Evolutionary conservation across 2,797 vertebrate species (phyloP).

Genomic region (Tapera naevia): DNA sequence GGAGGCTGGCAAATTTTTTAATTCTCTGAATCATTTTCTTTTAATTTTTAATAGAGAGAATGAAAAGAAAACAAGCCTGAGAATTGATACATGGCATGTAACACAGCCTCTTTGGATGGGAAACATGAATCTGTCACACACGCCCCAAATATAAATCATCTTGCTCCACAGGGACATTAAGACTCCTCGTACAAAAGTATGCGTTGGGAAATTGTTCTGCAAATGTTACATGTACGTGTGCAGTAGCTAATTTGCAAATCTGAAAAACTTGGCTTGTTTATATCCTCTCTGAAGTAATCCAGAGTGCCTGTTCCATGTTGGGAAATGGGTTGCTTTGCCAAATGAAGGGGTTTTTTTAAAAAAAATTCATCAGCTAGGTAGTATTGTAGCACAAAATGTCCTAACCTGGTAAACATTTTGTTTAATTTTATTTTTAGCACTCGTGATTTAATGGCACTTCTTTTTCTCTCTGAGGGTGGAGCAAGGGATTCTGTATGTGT

Average conservation of each 20-base stretch:
- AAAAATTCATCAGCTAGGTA: background rate
- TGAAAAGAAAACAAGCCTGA: conserved; percentile 27
- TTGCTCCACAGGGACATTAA: background rate
- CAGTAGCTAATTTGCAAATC: conserved; percentile 50
- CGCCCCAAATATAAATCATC: conserved; percentile 30
- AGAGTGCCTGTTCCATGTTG: background rate
- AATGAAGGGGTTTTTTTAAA: background rate
- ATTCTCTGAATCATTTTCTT: background rate
- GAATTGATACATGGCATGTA: background rate
- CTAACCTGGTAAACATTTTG: background rate
- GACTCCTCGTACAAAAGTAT: background rate
- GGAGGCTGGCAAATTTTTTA: background rate
- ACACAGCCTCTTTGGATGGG: background rate
- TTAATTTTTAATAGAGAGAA: background rate
- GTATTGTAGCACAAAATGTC: conserved; percentile 31
- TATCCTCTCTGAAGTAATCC: background rate
- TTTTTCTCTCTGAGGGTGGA: background rate
- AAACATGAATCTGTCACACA: conserved; percentile 4
- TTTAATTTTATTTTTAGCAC: conserved; percentile 47
- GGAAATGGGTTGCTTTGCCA: background rate
- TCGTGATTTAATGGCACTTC: background rate
- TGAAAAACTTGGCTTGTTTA: conserved; percentile 23
- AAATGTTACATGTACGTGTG: conserved; percentile 11
- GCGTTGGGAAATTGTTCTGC: conserved; percentile 54
- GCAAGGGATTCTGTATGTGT: background rate